Base-by-base conservation (phyloP, 2,113 vertebrate species). In the Spilogale gracilis region DNA sequence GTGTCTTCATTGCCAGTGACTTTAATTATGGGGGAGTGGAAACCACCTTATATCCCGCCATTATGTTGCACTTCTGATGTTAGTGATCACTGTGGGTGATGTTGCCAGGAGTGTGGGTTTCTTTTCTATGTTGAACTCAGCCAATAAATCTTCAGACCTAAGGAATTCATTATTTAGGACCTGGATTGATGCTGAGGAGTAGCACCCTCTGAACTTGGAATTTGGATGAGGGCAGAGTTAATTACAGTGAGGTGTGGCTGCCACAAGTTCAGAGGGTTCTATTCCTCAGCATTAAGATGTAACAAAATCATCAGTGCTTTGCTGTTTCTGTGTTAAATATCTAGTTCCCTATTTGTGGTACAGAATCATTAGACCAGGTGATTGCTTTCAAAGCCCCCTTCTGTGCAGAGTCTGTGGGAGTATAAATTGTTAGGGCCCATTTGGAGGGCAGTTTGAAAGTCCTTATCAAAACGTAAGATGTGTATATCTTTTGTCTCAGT, bases 41-140 rank as follows among this genome's bases (percentile, higher is more conserved):
- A 96, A 92, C 32, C 67, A 79, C 48, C 61, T 91, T 92, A 74
- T 78, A 85, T 95, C 60, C 95, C 54, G 89, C 80, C 52, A 92
- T 94, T 95, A 43, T 96, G 79, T 95, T 43, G 67, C 23, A 61
- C 56, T 89, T n/a, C 50, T 94, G 87, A 56, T 83, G 56, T 96
- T 90, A 92, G 91, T 91, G 87, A 69, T 89, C 81, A 96, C 91
- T 91, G 92, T 91, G 79, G 83, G 48, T 80, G 45, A 91, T 88
- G 43, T 94, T 95, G 73, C 74, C 48, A 91, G 45, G 73, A 95
- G 38, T 67, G 27, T 69, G 85, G 20, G 63, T 80, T 95, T 96
- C 76, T 96, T 50, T 97, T 96, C 79, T 89, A 13, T 73, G 3
- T 74, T 87, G 74, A 94, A 97, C 94, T 95, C 6, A 52, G 65